These are phyloP conservation scores for Oenanthe oenanthe DNA, from an alignment of 2,113 vertebrate genomes.

Conservation along the genomic window DNA sequence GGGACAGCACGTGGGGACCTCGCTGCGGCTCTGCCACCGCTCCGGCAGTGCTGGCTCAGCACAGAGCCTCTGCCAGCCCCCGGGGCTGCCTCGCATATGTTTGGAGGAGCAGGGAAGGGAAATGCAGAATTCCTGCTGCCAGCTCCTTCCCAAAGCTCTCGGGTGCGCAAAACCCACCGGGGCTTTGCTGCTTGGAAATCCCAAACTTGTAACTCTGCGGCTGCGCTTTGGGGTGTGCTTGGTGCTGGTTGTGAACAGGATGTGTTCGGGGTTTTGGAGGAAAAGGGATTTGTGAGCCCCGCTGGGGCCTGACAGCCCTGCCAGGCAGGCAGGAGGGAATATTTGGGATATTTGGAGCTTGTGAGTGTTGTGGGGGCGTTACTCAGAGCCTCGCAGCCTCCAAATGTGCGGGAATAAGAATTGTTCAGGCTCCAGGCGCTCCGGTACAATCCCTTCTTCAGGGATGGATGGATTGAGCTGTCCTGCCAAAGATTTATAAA, in stretches of 20 bases:
- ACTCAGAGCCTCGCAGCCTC: fast-evolving
- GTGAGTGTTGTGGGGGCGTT: fast-evolving
- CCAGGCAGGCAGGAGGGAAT: neutral
- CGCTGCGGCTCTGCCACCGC: neutral
- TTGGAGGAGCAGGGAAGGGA: neutral
- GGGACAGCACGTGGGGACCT: neutral
- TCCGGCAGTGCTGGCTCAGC: neutral
- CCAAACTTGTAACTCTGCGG: neutral
- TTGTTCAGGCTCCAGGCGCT: neutral
- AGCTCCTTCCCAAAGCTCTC: neutral
- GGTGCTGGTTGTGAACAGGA: neutral
- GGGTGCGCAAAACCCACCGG: fast-evolving
- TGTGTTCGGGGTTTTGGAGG: neutral
- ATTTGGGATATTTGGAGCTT: neutral
- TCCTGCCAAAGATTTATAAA: neutral
- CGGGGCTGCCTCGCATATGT: neutral
- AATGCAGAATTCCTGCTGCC: neutral
- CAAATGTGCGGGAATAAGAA: neutral
- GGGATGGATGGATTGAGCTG: neutral
- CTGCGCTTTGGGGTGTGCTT: fast-evolving
- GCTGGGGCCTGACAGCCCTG: neutral
- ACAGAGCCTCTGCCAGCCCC: neutral
- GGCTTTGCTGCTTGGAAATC: fast-evolving
- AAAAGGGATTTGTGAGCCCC: neutral
- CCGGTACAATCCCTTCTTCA: neutral